Conservation (phyloP, 2,888 invertebrate species). For the Mongoloraphidia duomilia region DNA sequence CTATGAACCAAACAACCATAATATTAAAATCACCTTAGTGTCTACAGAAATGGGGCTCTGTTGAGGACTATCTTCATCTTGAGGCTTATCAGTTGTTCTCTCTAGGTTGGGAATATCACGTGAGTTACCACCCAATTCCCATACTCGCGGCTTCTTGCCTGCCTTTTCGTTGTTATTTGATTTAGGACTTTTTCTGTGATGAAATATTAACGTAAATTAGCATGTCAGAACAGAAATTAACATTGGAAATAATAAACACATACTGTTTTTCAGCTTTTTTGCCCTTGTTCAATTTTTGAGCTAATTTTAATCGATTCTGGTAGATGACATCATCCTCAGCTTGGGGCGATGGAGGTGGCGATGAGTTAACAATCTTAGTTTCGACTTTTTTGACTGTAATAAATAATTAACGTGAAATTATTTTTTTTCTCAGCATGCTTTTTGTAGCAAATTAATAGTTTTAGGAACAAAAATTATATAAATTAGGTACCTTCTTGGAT, state of each 20-base stretch:
- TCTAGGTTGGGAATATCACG: slow-evolving; percentile 70
- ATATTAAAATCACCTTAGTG: slow-evolving; percentile 37
- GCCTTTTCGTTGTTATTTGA: slow-evolving; percentile 45
- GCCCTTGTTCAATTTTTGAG: slow-evolving; percentile 57
- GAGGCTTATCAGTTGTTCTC: slow-evolving; percentile 62
- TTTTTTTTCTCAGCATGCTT: not conserved
- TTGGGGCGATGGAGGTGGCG: slow-evolving; percentile 27
- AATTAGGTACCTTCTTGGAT: too few species aligned
- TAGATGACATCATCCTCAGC: slow-evolving; percentile 53
- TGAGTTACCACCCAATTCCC: slow-evolving; percentile 71
- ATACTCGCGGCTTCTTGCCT: slow-evolving; percentile 78
- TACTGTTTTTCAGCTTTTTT: slow-evolving; percentile 47
- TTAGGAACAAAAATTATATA: too few species aligned
- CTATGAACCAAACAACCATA: slow-evolving; percentile 16
- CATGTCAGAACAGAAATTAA: slow-evolving; percentile 1
- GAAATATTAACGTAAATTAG: not conserved
- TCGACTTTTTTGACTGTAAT: slow-evolving; percentile 32
- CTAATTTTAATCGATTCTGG: slow-evolving; percentile 64
- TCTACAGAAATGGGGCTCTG: slow-evolving; percentile 24
- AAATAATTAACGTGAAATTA: slow-evolving; percentile 22
- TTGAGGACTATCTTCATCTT: slow-evolving; percentile 34
- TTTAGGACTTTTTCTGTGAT: slow-evolving; percentile 21
- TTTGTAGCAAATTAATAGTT: too few species aligned
- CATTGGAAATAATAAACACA: slow-evolving; percentile 15
- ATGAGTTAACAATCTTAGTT: slow-evolving; percentile 26